phyloP scores from a whole-genome alignment of 2,113 vertebrate species.

The Hassar affinis region DNA sequence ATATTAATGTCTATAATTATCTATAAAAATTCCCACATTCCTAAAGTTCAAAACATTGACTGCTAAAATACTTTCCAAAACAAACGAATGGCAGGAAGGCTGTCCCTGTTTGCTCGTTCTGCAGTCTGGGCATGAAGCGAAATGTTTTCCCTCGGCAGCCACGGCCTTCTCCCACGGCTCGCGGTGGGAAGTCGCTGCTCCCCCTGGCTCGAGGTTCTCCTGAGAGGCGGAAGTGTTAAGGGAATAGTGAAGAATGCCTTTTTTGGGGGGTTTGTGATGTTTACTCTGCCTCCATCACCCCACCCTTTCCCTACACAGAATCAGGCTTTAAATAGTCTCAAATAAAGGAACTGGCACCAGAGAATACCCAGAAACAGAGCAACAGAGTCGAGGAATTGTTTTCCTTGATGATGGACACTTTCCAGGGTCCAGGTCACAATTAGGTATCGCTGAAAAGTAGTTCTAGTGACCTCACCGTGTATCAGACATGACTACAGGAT shows the following conservation, averaged over 20 bases:
- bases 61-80: constrained; percentile 42
- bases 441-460: not conserved
- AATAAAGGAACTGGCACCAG: constrained; percentile 19
- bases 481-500: not conserved
- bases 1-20: constrained; percentile 13
- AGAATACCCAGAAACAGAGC: constrained; percentile 18
- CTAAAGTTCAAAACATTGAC: constrained; percentile 1
- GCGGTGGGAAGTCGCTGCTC: constrained; percentile 50
- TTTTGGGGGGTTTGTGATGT: constrained; percentile 43
- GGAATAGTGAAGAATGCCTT: constrained; percentile 50
- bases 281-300: constrained; percentile 39
- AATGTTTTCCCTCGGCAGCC: constrained; percentile 43
- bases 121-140: constrained; percentile 37
- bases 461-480: not conserved
- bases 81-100: constrained; percentile 46
- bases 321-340: constrained; percentile 38
- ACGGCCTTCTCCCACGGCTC: constrained; percentile 51
- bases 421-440: not conserved
- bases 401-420: constrained; percentile 3
- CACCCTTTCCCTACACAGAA: constrained; percentile 26
- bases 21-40: not conserved
- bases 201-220: constrained; percentile 37
- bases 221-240: constrained; percentile 45
- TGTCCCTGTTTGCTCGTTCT: constrained; percentile 44
- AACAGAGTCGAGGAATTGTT: constrained; percentile 11